Percentiles rank a stretch among this genome's conserved stretches.
Conservation (phyloP, 2,113 vertebrate species). For the Pao palembangensis region DNA sequence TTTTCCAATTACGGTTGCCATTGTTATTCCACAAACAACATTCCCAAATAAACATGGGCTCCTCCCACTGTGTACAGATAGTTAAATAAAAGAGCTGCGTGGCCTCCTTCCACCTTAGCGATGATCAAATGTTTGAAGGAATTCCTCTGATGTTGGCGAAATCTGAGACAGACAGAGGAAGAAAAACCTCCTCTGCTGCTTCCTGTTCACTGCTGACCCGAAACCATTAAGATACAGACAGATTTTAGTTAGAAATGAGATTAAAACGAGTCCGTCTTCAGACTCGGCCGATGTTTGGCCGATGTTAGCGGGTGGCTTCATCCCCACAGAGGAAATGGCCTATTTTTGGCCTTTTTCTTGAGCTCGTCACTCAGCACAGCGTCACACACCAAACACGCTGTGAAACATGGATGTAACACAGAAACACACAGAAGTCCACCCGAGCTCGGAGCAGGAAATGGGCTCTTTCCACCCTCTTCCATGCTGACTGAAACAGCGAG, state of each 20-base stretch:
- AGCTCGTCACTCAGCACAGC: constrained; percentile 31
- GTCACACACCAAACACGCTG: constrained; percentile 4
- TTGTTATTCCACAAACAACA: constrained; percentile 45
- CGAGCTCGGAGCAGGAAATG: too few species aligned
- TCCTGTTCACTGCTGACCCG: constrained; percentile 9
- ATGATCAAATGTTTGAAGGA: constrained; percentile 8
- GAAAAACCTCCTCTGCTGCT: constrained; percentile 9
- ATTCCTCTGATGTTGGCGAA: constrained; percentile 21
- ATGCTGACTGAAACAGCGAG: neutral
- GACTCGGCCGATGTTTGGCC: constrained; percentile 10
- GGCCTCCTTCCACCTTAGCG: constrained; percentile 18
- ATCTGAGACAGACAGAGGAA: constrained; percentile 6
- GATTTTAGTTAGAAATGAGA: constrained; percentile 30
- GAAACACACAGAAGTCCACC: too few species aligned
- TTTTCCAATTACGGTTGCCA: constrained; percentile 22
- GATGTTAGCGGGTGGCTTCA: constrained; percentile 24
- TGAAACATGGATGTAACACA: too few species aligned
- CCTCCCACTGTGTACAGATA: constrained; percentile 26
- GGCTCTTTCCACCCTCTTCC: too few species aligned
- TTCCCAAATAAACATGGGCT: constrained; percentile 16
- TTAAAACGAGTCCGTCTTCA: constrained; percentile 10
- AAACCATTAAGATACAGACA: neutral
- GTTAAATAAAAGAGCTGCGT: constrained; percentile 32
- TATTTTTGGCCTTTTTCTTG: constrained; percentile 28
- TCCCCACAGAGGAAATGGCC: constrained; percentile 40